These are phyloP conservation scores for Neocrepidodera transversa DNA, from an alignment of 2,888 invertebrate genomes.

Conservation along the genomic window DNA sequence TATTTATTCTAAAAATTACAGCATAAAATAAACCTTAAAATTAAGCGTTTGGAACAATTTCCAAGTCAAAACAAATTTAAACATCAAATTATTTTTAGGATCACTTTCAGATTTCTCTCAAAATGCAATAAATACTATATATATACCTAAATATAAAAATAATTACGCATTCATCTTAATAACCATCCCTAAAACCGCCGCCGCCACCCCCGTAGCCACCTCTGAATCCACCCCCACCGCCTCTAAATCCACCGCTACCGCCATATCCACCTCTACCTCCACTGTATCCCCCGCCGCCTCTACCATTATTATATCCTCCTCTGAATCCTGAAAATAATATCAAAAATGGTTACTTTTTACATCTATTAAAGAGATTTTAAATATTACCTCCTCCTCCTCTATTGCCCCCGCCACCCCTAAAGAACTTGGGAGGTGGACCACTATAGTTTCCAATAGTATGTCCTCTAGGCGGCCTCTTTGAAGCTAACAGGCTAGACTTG, in stretches of 20 bases:
- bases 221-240: constrained; percentile 29
- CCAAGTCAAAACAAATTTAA: too few species aligned
- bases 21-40: too few species aligned
- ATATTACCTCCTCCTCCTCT: constrained; percentile 27
- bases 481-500: constrained; percentile 62
- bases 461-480: constrained; percentile 63
- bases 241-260: constrained; percentile 39
- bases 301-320: constrained; percentile 31
- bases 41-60: too few species aligned
- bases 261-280: constrained; percentile 39
- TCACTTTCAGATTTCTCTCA: too few species aligned
- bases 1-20: too few species aligned
- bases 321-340: constrained; percentile 25
- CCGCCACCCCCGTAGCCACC: constrained; percentile 35
- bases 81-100: too few species aligned
- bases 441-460: constrained; percentile 55
- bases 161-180: too few species aligned
- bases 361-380: too few species aligned
- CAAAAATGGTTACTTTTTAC: too few species aligned
- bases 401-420: constrained; percentile 48
- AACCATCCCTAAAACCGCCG: too few species aligned
- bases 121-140: too few species aligned
- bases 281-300: constrained; percentile 26
- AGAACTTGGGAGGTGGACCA: constrained; percentile 59
- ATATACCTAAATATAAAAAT: too few species aligned